These are phyloP conservation scores for Dipodomys stephensi DNA, from an alignment of 2,113 vertebrate genomes.

Conservation along the genomic window DNA sequence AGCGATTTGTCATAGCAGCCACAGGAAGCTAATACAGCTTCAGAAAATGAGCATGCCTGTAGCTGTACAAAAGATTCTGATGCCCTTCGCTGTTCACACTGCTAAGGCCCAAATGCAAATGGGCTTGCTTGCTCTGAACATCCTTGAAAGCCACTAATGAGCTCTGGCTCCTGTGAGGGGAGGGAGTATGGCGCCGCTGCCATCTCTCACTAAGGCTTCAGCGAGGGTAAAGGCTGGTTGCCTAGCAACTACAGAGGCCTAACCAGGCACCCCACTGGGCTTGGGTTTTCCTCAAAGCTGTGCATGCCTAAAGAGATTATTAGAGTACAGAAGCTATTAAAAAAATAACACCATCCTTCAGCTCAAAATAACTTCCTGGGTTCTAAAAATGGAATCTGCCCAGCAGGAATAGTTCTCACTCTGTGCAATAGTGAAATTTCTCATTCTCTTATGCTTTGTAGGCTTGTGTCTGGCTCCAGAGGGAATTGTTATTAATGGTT, in stretches of 20 bases:
- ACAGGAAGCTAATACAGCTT: background rate
- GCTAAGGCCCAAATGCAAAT: background rate
- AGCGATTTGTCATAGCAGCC: background rate
- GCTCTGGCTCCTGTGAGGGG: slow-evolving; percentile 29
- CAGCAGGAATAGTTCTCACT: slow-evolving; percentile 35
- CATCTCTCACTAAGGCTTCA: background rate
- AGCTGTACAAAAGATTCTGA: background rate
- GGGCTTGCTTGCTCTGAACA: background rate
- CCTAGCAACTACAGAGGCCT: slow-evolving; percentile 62
- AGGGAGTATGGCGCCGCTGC: background rate
- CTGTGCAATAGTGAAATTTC: slow-evolving; percentile 39
- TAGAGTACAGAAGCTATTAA: slow-evolving; percentile 28
- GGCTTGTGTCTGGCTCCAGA: slow-evolving; percentile 30
- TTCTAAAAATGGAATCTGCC: slow-evolving; percentile 76
- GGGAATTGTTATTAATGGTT: slow-evolving; percentile 65
- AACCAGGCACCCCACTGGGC: slow-evolving; percentile 33
- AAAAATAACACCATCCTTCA: background rate
- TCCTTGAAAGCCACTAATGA: slow-evolving; percentile 1
- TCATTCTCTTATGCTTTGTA: slow-evolving; percentile 49
- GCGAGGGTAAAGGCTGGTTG: background rate
- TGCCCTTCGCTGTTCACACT: background rate
- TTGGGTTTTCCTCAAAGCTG: slow-evolving; percentile 52
- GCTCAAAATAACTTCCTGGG: slow-evolving; percentile 64
- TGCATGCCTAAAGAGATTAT: background rate
- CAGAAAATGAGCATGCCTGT: background rate